Percentiles rank a stretch among this genome's conserved stretches.
Evolutionary conservation across 1,140 invertebrate genomes (phyloP).

Genomic region (Brachionus rotundiformis): DNA sequence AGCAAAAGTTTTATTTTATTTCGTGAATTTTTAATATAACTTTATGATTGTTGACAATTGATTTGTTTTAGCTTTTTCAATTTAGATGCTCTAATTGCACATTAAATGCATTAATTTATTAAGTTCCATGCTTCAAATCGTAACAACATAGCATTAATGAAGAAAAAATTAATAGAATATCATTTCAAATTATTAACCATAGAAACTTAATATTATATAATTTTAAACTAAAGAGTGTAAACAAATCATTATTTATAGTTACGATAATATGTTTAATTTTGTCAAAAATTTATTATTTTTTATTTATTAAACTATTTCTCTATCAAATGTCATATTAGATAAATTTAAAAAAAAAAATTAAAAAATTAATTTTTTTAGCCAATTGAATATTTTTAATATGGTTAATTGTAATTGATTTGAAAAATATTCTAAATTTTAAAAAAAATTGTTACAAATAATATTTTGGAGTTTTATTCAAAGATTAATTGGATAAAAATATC

Average conservation of each 20-base stretch:
- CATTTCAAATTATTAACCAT: background rate
- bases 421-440: too few relatives aligned
- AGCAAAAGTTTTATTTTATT: background rate
- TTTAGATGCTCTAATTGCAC: background rate
- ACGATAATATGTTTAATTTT: background rate
- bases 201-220: background rate
- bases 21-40: background rate
- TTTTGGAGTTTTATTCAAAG: too few relatives aligned
- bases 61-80: background rate
- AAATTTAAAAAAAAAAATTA: background rate
- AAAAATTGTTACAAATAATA: too few relatives aligned
- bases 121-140: background rate
- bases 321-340: background rate
- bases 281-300: background rate
- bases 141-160: conserved; percentile 7
- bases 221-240: background rate
- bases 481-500: too few relatives aligned
- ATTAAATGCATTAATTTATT: background rate
- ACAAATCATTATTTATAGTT: background rate
- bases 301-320: background rate
- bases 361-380: too few relatives aligned
- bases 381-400: too few relatives aligned
- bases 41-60: conserved; percentile 28
- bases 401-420: too few relatives aligned
- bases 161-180: background rate